Conservation (phyloP, 1,140 invertebrate species). For the Cydia fagiglandana region DNA sequence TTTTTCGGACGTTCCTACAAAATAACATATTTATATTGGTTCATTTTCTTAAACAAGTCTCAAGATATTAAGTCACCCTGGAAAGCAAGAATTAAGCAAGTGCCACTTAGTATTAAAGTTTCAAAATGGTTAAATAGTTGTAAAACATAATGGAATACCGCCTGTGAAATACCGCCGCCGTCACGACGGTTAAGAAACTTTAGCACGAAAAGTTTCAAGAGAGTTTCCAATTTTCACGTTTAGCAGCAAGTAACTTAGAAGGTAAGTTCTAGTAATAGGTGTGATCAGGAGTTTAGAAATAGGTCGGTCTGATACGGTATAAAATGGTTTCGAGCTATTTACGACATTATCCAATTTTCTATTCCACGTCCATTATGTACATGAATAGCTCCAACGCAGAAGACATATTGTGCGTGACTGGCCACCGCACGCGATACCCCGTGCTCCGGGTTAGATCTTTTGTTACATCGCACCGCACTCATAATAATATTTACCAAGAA, state of each 20-base stretch:
- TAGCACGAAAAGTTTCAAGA: constrained; percentile 42
- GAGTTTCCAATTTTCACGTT: constrained; percentile 2
- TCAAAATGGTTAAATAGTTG: constrained; percentile 36
- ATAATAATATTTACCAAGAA: constrained; percentile 7
- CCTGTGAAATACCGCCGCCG: constrained; percentile 53
- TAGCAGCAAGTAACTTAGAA: not conserved
- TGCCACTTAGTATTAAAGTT: constrained; percentile 29
- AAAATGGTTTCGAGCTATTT: constrained; percentile 53
- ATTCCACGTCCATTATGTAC: constrained; percentile 60
- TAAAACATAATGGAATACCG: constrained; percentile 41
- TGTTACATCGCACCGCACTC: not conserved
- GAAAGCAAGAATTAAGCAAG: constrained; percentile 24
- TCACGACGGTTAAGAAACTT: constrained; percentile 62
- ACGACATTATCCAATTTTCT: constrained; percentile 68
- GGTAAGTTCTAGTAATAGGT: not conserved
- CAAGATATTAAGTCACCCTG: not conserved
- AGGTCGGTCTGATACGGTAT: constrained; percentile 46
- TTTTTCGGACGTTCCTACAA: too few species aligned
- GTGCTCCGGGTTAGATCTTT: constrained; percentile 6
- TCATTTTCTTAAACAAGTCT: constrained; percentile 29
- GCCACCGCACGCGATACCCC: constrained; percentile 55
- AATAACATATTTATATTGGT: too few species aligned
- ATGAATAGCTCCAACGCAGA: constrained; percentile 46
- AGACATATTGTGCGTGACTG: constrained; percentile 54
- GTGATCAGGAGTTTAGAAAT: constrained; percentile 45